A percentile compares a stretch with the other conserved stretches of the same genome.
Evolutionary conservation across 1,140 invertebrate species (phyloP).

Genomic region (Micrasema minimum): DNA sequence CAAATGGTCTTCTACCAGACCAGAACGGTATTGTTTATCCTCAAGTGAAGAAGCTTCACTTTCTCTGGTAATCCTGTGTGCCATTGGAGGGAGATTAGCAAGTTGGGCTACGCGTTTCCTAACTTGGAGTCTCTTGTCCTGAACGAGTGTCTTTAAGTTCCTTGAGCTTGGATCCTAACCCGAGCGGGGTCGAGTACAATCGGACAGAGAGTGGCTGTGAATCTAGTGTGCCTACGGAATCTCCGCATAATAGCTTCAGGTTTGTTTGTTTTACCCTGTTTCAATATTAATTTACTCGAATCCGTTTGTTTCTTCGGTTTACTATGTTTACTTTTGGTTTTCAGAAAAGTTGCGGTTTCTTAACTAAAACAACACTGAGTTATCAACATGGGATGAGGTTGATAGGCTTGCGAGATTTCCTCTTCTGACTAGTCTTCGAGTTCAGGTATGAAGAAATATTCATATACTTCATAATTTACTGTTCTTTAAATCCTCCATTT

Average conservation of each 20-base stretch:
- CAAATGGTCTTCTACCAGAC: too few relatives aligned
- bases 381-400: slow-evolving; percentile 89
- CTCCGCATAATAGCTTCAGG: slow-evolving; percentile 59
- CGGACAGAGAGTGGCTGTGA: slow-evolving; percentile 66
- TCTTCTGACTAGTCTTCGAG: slow-evolving; percentile 81
- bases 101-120: slow-evolving; percentile 86
- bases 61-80: slow-evolving; percentile 86
- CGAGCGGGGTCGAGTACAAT: slow-evolving; percentile 60
- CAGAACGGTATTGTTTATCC: slow-evolving; percentile 67
- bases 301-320: background rate
- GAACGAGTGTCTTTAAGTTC: slow-evolving; percentile 83
- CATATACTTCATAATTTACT: background rate
- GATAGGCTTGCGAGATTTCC: slow-evolving; percentile 86
- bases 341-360: slow-evolving; percentile 79
- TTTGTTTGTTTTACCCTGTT: slow-evolving; percentile 11
- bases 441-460: too few relatives aligned
- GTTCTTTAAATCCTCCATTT: background rate
- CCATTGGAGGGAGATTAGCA: slow-evolving; percentile 84
- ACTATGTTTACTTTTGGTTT: too few relatives aligned
- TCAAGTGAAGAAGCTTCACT: slow-evolving; percentile 80
- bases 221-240: slow-evolving; percentile 55
- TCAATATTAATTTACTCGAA: background rate
- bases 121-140: slow-evolving; percentile 84
- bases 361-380: slow-evolving; percentile 84
- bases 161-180: slow-evolving; percentile 67